Evolutionary conservation across 2,797 vertebrate species (phyloP).

Genomic region (Clarias pachynema): DNA sequence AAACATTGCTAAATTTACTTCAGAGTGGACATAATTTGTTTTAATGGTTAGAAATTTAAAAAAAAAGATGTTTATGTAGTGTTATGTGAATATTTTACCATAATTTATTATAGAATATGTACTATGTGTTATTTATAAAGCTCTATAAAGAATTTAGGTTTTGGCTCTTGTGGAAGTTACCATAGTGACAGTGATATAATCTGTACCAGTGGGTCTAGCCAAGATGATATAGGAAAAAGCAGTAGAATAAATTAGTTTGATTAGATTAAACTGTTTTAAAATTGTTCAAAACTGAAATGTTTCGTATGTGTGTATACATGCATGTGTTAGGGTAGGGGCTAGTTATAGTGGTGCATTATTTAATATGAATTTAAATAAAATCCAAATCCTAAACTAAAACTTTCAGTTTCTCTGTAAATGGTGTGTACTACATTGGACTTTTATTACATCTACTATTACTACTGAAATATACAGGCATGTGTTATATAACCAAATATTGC

Average conservation of each 20-base stretch:
- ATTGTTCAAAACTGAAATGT: too few species aligned
- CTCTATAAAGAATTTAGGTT: too few species aligned
- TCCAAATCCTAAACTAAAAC: neutral
- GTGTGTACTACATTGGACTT: neutral
- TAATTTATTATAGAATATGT: neutral
- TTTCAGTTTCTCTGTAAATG: neutral
- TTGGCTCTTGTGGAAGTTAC: too few species aligned
- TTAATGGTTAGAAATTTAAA: neutral
- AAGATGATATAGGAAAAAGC: too few species aligned
- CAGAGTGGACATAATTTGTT: neutral
- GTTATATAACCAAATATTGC: slow-evolving; percentile 16
- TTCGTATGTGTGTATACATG: too few species aligned
- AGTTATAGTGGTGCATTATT: neutral
- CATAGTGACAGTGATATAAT: neutral
- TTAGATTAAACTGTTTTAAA: too few species aligned
- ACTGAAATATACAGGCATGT: neutral
- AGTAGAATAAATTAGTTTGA: too few species aligned
- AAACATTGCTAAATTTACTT: too few species aligned
- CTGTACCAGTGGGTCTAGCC: too few species aligned
- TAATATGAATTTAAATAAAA: neutral
- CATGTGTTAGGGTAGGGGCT: neutral
- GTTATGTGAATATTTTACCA: neutral
- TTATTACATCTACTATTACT: neutral
- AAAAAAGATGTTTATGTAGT: neutral
- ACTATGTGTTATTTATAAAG: too few species aligned